These are phyloP conservation scores for Oreotragus oreotragus DNA, from an alignment of 2,113 vertebrate species.

Conservation along the genomic window DNA sequence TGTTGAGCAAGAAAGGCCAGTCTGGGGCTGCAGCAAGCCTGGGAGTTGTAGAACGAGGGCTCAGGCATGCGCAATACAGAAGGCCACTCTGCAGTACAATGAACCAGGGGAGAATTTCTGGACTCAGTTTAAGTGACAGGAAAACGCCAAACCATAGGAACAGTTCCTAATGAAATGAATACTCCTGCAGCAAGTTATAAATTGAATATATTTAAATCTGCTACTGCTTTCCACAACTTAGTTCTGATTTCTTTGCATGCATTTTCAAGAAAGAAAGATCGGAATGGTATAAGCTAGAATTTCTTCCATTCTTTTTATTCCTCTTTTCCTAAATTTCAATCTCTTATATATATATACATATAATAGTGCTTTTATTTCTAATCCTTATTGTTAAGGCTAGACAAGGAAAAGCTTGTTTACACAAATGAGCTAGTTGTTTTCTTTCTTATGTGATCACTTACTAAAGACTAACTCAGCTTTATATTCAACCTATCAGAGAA, in stretches of 20 bases:
- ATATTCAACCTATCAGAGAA: not conserved
- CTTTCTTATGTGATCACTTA: not conserved
- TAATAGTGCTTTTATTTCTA: not conserved
- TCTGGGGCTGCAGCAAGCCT: not conserved
- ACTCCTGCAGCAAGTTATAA: not conserved
- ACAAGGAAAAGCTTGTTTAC: not conserved
- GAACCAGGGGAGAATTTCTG: not conserved
- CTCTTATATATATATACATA: not conserved
- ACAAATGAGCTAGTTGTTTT: not conserved
- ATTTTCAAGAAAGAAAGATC: not conserved
- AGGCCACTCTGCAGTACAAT: too few species aligned
- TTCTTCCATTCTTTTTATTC: not conserved
- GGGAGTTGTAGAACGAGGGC: accelerated
- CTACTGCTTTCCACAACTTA: not conserved
- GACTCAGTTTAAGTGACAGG: not conserved
- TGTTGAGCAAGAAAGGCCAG: not conserved
- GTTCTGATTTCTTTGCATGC: not conserved
- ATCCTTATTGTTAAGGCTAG: not conserved
- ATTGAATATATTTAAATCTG: not conserved
- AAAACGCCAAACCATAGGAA: not conserved
- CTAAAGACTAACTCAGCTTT: not conserved
- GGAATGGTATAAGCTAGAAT: not conserved
- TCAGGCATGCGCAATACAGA: not conserved
- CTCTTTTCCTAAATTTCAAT: not conserved
- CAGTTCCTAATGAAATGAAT: not conserved